Evolutionary conservation across 1,140 invertebrate species (phyloP), one percentile per base, ranked within the genome.

Genomic region (Heliothis virescens): DNA sequence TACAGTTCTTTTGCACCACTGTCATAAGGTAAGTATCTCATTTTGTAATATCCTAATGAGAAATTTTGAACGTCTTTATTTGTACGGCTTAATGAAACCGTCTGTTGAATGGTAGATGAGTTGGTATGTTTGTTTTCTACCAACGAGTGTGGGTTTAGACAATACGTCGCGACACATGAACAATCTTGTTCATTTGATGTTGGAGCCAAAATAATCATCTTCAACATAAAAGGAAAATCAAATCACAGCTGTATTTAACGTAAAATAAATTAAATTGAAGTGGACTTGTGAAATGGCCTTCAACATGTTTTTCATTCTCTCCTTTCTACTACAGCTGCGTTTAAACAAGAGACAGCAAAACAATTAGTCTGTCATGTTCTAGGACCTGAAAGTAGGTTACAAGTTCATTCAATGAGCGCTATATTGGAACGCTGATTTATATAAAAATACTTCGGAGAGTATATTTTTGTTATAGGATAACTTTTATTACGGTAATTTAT

Each of bases 1-100:
- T 85, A 85, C 83, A 84, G 80, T 85, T 86, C 85, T 88, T 86
- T 83, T 84, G 79, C 71, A 71, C 77, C 59, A 75, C 82, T 76
- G 75, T 81, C 82, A 80, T 82, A 79, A 81, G 81, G 79, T 80
- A 83, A 78, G 79, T 80, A 77, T 82, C 80, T 83, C 83, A 85
- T 87, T 87, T 86, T 80, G 77, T 82, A 60, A 81, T 82, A 82
- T 81, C 47, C 60, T 76, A 85, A 82, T 82, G 80, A 83, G 80
- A 85, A 79, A 83, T 80, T 80, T 80, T 67, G 73, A 76, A 74
- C 18, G 29, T 15, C 73, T 71, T 79, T 79, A 55, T 82, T 74
- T 79, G n/a, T 73, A 29, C 26, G 16, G 12, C 21, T 12, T 80
- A 53, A 55, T 72, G 52, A 57, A 72, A 55, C 26, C 41, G 52